Evolutionary conservation across 2,797 vertebrate genomes (phyloP).

Genomic region (Chelonia mydas): DNA sequence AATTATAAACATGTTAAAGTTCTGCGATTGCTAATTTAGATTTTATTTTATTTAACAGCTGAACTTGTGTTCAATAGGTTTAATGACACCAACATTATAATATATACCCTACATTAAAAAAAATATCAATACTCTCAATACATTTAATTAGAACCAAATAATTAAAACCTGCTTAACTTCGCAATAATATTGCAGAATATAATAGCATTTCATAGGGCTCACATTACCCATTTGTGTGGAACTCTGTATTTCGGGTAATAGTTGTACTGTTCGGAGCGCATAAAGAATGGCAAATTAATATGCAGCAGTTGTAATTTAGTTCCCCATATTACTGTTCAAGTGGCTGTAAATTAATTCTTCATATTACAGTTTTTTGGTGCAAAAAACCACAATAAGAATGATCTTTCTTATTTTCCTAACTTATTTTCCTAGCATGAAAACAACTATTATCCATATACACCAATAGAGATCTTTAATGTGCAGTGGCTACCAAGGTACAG

Average conservation of each 20-base stretch:
- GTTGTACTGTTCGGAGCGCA: conserved; percentile 53
- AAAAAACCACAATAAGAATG: background rate
- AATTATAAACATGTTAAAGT: conserved; percentile 39
- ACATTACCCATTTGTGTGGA: conserved; percentile 62
- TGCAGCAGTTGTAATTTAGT: conserved; percentile 57
- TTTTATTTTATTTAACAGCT: conserved; percentile 25
- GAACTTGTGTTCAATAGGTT: conserved; percentile 11
- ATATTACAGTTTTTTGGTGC: background rate
- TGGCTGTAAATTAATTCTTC: conserved; percentile 37
- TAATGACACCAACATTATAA: conserved; percentile 36
- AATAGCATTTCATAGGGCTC: conserved; percentile 61
- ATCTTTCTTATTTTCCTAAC: conserved; percentile 40
- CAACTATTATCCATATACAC: conserved; percentile 10
- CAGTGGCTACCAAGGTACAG: background rate
- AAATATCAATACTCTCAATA: conserved; percentile 56
- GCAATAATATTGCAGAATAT: conserved; percentile 32
- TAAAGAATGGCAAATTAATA: conserved; percentile 70
- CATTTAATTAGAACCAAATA: conserved; percentile 62
- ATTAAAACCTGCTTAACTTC: conserved; percentile 66
- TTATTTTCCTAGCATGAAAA: background rate
- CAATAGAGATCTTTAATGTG: conserved; percentile 12
- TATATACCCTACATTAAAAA: conserved; percentile 31
- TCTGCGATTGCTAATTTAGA: conserved; percentile 31
- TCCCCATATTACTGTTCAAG: conserved; percentile 38
- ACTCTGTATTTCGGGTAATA: conserved; percentile 68